Evolutionary conservation across 2,113 vertebrate genomes (phyloP), one percentile per base, ranked within the genome.

Genomic region (Cyanocitta stelleri): DNA sequence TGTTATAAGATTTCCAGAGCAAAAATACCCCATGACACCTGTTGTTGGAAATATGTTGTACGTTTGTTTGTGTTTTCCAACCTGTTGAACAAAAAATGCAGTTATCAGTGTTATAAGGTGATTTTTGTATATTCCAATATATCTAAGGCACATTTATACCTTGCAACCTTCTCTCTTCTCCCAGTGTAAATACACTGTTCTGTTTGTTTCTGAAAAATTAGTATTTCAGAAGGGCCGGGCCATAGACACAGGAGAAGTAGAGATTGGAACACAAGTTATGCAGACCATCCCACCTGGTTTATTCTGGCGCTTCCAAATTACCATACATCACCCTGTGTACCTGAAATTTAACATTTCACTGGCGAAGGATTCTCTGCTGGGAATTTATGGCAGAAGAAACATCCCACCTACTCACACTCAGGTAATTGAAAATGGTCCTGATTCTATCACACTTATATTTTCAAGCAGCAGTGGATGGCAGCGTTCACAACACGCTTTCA

Each of bases 361-460:
- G 92, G 99, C 99, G 0, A 99, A 99, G 97, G 99, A 99, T 79
- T 99, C 99, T 58, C 97, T 99, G 83, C 98, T 99, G 94, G 99
- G 99, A 76, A 99, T 99, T 97, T 99, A 99, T 62, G 99, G 99
- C 81, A 98, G 99, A 97, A 98, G 99, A 97, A 99, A 99, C 97
- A 98, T 99, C 95, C 99, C 99, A 71, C 99, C 99, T 55, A 99
- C 99, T 69, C 99, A 99, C 95, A 99, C 99, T 69, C 99, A 99
- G 99, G 99, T 99, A 98, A 94, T 79, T 88, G 73, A 49, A 52
- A 72, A 30, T 55, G 9, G 62, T 23, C 21, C n/a, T 51, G 44
- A 16, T 94, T 78, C 46, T 69, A 0, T 41, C 62, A 3, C 7
- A 3, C 30, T 58, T n/a, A 1, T 2, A 1, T 56, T 85, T 90